A percentile compares a stretch with the other conserved stretches of the same genome.
Conservation (phyloP, 35 echinoderm and acorn worm species). For the Lytechinus variegatus region DNA sequence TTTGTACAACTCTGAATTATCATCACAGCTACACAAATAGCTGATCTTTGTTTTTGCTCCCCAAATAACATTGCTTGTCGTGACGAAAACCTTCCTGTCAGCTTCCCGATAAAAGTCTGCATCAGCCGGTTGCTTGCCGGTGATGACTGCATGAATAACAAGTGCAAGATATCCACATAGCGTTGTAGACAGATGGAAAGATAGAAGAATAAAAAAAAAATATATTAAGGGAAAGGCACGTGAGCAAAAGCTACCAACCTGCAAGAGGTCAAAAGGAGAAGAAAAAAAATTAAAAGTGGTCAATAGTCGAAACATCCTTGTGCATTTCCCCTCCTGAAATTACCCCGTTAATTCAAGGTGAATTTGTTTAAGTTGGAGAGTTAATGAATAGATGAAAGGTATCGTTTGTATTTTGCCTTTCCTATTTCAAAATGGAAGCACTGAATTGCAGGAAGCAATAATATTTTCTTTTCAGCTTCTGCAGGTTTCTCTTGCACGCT, state of each 20-base stretch:
- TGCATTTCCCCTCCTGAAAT: not conserved
- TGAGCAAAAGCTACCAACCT: not conserved
- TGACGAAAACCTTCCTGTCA: not conserved
- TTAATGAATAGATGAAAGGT: constrained; percentile 6
- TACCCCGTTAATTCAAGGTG: constrained; percentile 1
- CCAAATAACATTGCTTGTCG: not conserved
- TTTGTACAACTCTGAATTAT: not conserved
- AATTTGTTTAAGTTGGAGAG: not conserved
- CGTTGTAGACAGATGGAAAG: not conserved
- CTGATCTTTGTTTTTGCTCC: not conserved
- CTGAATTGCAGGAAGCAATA: not conserved
- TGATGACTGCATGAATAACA: not conserved
- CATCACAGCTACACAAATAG: not conserved
- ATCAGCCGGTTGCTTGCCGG: not conserved
- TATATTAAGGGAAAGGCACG: not conserved
- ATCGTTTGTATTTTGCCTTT: not conserved
- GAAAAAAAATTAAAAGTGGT: not conserved
- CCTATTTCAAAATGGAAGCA: not conserved
- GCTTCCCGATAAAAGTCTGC: not conserved
- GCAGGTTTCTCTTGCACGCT: not conserved
- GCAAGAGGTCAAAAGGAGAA: not conserved
- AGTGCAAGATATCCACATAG: not conserved
- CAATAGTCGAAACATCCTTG: not conserved
- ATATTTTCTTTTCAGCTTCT: not conserved
- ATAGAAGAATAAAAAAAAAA: not conserved